phyloP scores from a whole-genome alignment of 92 coral and sea anemone genomes.

The Epizoanthus fatuus region DNA sequence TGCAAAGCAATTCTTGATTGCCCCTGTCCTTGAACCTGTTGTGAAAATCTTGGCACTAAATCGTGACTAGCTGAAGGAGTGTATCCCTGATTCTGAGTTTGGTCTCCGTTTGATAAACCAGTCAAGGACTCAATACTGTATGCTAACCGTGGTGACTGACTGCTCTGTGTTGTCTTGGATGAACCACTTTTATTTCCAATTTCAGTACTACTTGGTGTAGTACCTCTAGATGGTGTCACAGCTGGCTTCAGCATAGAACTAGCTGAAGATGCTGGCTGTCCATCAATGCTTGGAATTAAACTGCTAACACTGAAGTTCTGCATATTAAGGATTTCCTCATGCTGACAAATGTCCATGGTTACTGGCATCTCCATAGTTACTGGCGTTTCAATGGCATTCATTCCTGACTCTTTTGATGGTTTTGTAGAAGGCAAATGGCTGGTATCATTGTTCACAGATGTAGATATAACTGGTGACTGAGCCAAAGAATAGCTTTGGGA shows the following conservation, averaged over 20 bases:
- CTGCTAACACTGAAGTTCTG: constrained; percentile 82
- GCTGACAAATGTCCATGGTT: constrained; percentile 76
- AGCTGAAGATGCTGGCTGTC: constrained; percentile 59
- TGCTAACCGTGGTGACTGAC: constrained; percentile 71
- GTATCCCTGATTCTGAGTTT: constrained; percentile 11
- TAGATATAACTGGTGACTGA: background rate
- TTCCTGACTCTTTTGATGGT: constrained; percentile 20
- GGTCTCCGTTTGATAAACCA: constrained; percentile 54
- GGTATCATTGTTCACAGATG: background rate
- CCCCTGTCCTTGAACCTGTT: background rate
- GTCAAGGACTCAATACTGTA: constrained; percentile 89
- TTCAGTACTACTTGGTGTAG: background rate
- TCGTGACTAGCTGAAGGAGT: background rate
- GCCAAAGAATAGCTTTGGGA: background rate
- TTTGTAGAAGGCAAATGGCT: background rate
- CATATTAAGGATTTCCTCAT: constrained; percentile 77
- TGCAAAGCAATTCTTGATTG: constrained; percentile 4
- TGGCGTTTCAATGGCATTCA: background rate
- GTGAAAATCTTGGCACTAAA: background rate
- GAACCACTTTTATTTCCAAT: constrained; percentile 18
- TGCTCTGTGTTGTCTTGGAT: constrained; percentile 27
- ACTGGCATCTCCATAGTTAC: constrained; percentile 10
- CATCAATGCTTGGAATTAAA: constrained; percentile 75
- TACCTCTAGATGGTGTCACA: constrained; percentile 37
- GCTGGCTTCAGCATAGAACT: constrained; percentile 13